Percentiles rank a stretch among this genome's conserved stretches.
These are phyloP conservation scores for Drosophila busckii DNA, from an alignment of 1,140 invertebrate species.

Conservation along the genomic window DNA sequence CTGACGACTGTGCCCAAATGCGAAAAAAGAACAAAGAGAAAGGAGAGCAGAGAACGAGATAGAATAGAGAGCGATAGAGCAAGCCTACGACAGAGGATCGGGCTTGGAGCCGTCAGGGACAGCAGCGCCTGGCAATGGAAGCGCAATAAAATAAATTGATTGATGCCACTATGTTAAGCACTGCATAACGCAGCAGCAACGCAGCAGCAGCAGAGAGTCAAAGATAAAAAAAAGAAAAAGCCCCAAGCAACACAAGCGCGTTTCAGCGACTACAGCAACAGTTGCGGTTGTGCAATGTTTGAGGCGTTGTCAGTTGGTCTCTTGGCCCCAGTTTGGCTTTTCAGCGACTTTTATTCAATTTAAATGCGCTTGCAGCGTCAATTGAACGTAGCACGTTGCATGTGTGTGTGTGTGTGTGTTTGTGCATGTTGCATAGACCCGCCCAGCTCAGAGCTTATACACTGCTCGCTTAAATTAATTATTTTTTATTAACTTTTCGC, in stretches of 20 bases:
- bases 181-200: conserved; percentile 62
- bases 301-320: conserved; percentile 36
- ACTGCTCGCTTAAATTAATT: conserved; percentile 66
- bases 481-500: conserved; percentile 76
- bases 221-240: too few relatives aligned
- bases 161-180: conserved; percentile 74
- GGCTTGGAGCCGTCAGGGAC: conserved; percentile 12
- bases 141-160: conserved; percentile 73
- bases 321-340: conserved; percentile 21
- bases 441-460: not conserved
- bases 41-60: not conserved
- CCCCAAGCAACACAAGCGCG: too few relatives aligned
- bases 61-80: not conserved
- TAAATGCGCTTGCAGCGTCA: conserved; percentile 69
- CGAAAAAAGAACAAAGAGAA: not conserved
- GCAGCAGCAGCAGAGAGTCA: conserved; percentile 29
- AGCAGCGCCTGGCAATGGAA: conserved; percentile 57
- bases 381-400: too few relatives aligned
- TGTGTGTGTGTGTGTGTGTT: conserved; percentile 22
- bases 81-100: too few relatives aligned
- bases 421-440: conserved; percentile 3
- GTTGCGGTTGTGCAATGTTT: conserved; percentile 35
- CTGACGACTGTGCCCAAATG: conserved; percentile 38
- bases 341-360: conserved; percentile 72
- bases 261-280: too few relatives aligned